Conservation (phyloP, 2,113 vertebrate genomes). For the Paratilapia polleni region DNA sequence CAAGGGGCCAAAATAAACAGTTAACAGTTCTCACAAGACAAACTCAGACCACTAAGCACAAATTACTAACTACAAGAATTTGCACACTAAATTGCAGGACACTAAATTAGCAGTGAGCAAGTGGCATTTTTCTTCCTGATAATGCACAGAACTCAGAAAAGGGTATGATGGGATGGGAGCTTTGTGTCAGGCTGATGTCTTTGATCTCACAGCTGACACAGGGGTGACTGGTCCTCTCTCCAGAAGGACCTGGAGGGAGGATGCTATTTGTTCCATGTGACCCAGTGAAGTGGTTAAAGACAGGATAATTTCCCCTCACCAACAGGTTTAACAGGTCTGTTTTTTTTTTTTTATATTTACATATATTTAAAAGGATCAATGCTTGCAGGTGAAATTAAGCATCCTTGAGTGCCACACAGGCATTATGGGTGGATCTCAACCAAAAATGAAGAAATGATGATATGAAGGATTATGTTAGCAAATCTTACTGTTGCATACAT, state of each 20-base stretch:
- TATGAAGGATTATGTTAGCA: constrained; percentile 2
- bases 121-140: neutral
- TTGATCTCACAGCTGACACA: neutral
- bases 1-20: neutral
- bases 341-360: neutral
- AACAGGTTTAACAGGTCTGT: neutral
- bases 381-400: neutral
- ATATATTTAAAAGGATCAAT: neutral
- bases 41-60: neutral
- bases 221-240: neutral
- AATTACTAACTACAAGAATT: neutral
- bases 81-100: too few species aligned
- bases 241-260: neutral
- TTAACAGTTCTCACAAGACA: neutral
- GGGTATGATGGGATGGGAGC: neutral
- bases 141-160: neutral
- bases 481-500: constrained; percentile 1
- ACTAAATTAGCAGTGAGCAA: too few species aligned
- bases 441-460: neutral
- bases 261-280: neutral
- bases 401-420: neutral
- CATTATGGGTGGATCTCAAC: neutral
- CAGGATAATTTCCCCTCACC: neutral
- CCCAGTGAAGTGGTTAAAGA: neutral
- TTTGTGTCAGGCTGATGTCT: neutral